Evolutionary conservation across 2,797 vertebrate species (phyloP), one percentile per base, ranked within the genome.

Genomic region (Molothrus aeneus): DNA sequence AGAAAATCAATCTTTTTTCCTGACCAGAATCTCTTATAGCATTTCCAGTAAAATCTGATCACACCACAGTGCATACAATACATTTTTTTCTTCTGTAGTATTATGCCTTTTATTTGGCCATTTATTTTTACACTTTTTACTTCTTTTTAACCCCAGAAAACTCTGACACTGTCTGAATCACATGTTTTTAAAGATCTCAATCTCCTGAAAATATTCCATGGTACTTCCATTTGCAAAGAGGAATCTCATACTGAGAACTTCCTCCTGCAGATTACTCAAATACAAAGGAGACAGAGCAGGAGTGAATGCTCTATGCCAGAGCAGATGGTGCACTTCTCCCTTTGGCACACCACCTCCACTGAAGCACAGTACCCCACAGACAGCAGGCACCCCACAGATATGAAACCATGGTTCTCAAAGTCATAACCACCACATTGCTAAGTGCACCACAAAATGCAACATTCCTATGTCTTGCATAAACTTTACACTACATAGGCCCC

Each of bases 31-130:
- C 20, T 84, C 45, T 74, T 59, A 96, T 0, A 91, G 85, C 51
- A 96, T 84, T 88, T 93, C 42, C 86, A 87, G 78, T n/a, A 96
- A 88, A 90, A 90, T 54, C 31, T 68, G 56, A 90, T 74, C 86
- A 93, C 51, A 84, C 7, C 47, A 88, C 20, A 32, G 80, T 43
- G 42, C 60, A 96, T 15, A 75, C 17, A 92, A 90, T 64, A 81
- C 3, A 38, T 36, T 43, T 69, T 65, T 89, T 94, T 86, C 86
- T 95, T 96, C 92, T 92, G 85, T 78, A 93, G n/a, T n/a, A 90
- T 78, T 75, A 92, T 11, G 40, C 26, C 60, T 78, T 79, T 84
- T 63, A 79, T 86, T 90, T 92, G 53, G 84, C 38, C 13, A 6
- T 42, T 65, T 66, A 70, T 64, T 84, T 84, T 93, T 70, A 86